These are phyloP conservation scores for Isurus oxyrinchus DNA, from an alignment of 2,113 vertebrate genomes.

Conservation along the genomic window DNA sequence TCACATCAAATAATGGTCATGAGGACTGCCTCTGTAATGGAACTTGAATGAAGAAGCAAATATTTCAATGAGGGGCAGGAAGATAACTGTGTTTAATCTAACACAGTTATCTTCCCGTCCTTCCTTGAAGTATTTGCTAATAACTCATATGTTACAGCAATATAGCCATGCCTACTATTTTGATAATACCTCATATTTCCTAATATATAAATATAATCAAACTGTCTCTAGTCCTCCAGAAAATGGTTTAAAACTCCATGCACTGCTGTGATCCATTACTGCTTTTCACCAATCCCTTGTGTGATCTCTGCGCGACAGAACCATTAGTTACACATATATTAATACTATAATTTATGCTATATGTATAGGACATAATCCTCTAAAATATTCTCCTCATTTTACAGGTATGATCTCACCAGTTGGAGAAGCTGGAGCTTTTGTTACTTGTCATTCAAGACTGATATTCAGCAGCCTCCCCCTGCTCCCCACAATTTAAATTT, in stretches of 20 bases:
- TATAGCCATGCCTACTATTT: no score
- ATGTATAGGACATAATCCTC: not conserved
- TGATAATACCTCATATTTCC: no score
- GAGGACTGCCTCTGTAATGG: not conserved
- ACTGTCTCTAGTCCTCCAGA: not conserved
- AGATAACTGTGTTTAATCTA: not conserved
- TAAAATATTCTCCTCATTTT: not conserved
- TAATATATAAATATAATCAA: not conserved
- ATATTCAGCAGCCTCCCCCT: not conserved
- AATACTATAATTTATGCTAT: not conserved
- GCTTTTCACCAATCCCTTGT: not conserved
- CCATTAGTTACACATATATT: not conserved
- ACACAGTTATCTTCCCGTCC: no score
- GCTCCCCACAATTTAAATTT: not conserved
- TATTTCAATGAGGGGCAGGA: not conserved
- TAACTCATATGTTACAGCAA: no score
- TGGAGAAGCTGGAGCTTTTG: not conserved
- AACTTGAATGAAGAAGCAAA: not conserved
- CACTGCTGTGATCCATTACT: not conserved
- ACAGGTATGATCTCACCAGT: not conserved
- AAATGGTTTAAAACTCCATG: not conserved
- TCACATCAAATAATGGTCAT: not conserved
- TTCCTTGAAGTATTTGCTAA: no score
- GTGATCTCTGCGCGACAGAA: not conserved
- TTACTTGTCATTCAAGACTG: not conserved